Evolutionary conservation across 2,888 invertebrate genomes (phyloP).

Genomic region (Netelia fuscicornis): DNA sequence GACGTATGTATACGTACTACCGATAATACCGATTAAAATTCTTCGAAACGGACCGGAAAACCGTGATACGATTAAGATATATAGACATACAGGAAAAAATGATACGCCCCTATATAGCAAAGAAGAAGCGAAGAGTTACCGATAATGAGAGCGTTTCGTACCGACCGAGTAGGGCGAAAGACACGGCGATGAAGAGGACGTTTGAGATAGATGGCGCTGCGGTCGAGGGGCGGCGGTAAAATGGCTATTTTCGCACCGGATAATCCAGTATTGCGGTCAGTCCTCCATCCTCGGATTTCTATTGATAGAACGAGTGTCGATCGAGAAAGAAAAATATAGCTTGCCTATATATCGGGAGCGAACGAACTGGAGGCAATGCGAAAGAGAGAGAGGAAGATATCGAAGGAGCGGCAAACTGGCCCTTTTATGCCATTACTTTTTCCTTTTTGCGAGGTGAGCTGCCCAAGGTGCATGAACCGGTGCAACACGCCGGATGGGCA

Average conservation of each 20-base stretch:
- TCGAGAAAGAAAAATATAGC: slow-evolving; percentile 52
- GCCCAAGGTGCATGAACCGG: slow-evolving; percentile 61
- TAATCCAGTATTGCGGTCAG: slow-evolving; percentile 79
- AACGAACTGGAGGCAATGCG: slow-evolving; percentile 35
- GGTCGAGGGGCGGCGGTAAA: slow-evolving; percentile 1
- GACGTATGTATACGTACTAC: neutral
- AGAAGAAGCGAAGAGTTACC: neutral
- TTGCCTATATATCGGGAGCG: neutral
- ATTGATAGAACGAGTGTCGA: slow-evolving; percentile 75
- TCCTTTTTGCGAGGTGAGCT: slow-evolving; percentile 42
- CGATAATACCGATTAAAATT: neutral
- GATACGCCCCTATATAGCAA: neutral
- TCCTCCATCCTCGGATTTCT: slow-evolving; percentile 72
- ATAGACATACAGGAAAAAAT: neutral
- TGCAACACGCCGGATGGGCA: slow-evolving; percentile 54
- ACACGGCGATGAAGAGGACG: slow-evolving; percentile 21
- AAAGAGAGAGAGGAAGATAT: slow-evolving; percentile 20
- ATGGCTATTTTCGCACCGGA: slow-evolving; percentile 77
- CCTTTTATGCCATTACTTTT: slow-evolving; percentile 43
- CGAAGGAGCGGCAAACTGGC: slow-evolving; percentile 27
- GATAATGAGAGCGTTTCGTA: slow-evolving; percentile 45
- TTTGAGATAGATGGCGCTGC: slow-evolving; percentile 32
- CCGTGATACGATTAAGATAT: no score
- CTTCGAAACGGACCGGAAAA: neutral
- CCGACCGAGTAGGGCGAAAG: neutral